A percentile compares a stretch with the other conserved stretches of the same genome.
These are phyloP conservation scores for Typhlomys cinereus DNA, from an alignment of 2,113 vertebrate genomes.

Conservation along the genomic window DNA sequence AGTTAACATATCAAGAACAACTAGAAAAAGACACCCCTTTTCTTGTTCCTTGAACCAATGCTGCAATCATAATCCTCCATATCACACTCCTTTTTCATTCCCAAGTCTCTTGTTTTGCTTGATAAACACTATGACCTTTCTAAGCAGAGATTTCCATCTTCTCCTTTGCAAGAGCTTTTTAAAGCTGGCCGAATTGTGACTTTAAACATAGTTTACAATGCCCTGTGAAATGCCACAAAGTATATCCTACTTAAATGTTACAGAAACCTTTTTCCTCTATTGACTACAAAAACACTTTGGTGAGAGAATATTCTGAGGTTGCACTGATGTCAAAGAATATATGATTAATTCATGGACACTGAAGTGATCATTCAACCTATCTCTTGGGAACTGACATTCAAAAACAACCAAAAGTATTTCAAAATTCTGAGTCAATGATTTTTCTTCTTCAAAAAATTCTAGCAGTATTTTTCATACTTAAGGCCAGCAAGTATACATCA, in stretches of 20 bases:
- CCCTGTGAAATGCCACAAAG: not conserved
- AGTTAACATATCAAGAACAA: not conserved
- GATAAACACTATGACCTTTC: not conserved
- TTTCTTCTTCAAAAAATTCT: not conserved
- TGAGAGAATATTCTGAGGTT: not conserved
- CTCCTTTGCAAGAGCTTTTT: not conserved
- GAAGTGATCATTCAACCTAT: not conserved
- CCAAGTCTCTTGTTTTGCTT: not conserved
- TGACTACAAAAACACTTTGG: not conserved
- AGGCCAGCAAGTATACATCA: not conserved
- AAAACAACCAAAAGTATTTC: constrained; percentile 1
- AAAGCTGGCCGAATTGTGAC: not conserved
- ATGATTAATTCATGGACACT: not conserved
- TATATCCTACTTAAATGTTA: not conserved
- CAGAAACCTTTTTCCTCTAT: not conserved
- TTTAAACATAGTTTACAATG: not conserved
- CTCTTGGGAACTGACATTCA: not conserved
- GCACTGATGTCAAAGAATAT: not conserved
- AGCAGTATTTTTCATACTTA: not conserved
- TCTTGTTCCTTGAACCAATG: not conserved
- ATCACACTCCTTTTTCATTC: not conserved
- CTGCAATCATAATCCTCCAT: not conserved
- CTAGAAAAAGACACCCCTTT: not conserved
- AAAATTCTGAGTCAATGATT: not conserved
- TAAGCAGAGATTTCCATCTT: not conserved